These are phyloP conservation scores for Macaria notata DNA, from an alignment of 2,888 invertebrate genomes.

Conservation along the genomic window DNA sequence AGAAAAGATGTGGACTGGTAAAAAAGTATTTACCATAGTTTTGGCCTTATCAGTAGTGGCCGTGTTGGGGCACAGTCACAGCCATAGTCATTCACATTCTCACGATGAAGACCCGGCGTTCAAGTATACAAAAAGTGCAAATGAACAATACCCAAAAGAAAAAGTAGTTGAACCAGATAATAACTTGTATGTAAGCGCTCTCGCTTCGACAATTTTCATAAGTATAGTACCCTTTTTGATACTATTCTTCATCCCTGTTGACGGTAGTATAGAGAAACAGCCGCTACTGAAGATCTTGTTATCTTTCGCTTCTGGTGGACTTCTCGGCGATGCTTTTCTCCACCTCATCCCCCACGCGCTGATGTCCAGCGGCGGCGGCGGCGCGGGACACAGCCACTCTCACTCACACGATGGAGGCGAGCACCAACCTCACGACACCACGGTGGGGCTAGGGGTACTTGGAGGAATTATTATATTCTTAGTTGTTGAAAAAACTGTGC, in stretches of 20 bases:
- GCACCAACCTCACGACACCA: constrained; percentile 88
- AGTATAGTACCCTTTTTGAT: constrained; percentile 97
- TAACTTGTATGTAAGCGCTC: constrained; percentile 89
- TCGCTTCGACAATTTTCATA: constrained; percentile 95
- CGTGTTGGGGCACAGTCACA: constrained; percentile 65
- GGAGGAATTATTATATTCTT: constrained; percentile 96
- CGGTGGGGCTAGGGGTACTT: constrained; percentile 96
- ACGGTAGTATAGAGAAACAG: constrained; percentile 91
- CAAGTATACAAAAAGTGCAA: constrained; percentile 90
- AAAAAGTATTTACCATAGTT: constrained; percentile 40
- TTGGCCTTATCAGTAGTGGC: constrained; percentile 42
- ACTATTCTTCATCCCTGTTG: constrained; percentile 95
- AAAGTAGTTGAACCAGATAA: constrained; percentile 56
- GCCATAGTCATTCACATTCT: constrained; percentile 73
- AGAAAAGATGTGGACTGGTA: constrained; percentile 42
- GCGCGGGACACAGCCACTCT: constrained; percentile 78
- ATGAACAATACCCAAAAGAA: constrained; percentile 69
- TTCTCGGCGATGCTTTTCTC: constrained; percentile 98
- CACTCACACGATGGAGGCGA: constrained; percentile 78
- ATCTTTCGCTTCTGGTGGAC: constrained; percentile 96
- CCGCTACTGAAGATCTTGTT: constrained; percentile 94
- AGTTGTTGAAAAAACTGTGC: constrained; percentile 95
- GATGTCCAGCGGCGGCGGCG: constrained; percentile 45
- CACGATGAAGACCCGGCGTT: constrained; percentile 84
- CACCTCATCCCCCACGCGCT: constrained; percentile 99